These are phyloP conservation scores for Amphiura filiformis DNA, from an alignment of 35 echinoderm and acorn worm species.

Conservation along the genomic window DNA sequence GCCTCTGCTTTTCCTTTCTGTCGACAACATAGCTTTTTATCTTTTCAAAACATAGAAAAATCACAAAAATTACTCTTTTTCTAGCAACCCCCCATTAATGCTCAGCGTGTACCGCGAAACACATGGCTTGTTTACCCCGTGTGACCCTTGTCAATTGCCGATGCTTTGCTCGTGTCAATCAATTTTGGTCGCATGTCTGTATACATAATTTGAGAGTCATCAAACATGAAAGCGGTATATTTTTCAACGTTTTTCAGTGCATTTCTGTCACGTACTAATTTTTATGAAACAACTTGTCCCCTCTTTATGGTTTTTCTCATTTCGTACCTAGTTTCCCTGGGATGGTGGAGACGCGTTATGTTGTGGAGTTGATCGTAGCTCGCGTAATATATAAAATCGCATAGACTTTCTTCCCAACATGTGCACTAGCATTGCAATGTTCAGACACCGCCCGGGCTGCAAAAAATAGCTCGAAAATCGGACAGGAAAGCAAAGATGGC, in stretches of 20 bases:
- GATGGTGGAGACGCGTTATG: too few species aligned
- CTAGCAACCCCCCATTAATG: neutral
- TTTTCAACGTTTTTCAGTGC: neutral
- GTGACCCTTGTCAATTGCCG: neutral
- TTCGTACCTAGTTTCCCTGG: neutral
- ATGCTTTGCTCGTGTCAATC: neutral
- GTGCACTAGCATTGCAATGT: neutral
- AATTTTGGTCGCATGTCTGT: neutral
- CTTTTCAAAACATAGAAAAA: neutral
- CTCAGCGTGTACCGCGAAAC: neutral
- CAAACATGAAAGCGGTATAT: neutral
- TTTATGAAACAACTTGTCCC: neutral
- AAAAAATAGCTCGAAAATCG: slow-evolving; percentile 20
- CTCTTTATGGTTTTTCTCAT: neutral
- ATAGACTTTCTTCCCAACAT: slow-evolving; percentile 19
- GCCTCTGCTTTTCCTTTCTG: neutral
- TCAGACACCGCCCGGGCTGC: slow-evolving; percentile 30
- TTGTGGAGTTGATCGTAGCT: neutral
- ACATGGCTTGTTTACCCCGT: neutral
- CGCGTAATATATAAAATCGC: neutral
- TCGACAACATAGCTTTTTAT: neutral
- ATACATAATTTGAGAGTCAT: neutral
- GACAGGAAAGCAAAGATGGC: slow-evolving; percentile 45
- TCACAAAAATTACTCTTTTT: neutral
- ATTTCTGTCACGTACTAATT: neutral